Evolutionary conservation across 2,113 vertebrate species (phyloP).

Genomic region (Microtus montanus): DNA sequence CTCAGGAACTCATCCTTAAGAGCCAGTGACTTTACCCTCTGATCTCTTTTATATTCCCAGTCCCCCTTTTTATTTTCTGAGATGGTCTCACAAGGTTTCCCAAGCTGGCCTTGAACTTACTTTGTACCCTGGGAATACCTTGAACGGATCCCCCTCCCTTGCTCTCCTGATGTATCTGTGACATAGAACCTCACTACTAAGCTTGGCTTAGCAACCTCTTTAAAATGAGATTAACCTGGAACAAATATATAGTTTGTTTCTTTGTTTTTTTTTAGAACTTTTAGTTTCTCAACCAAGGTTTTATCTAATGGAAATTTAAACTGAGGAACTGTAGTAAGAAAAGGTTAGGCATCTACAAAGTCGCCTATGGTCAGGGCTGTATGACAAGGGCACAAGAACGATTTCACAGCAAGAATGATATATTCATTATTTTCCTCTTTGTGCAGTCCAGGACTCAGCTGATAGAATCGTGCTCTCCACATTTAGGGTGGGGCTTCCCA

Average conservation of each 20-base stretch:
- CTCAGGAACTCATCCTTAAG: background rate
- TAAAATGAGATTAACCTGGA: constrained; percentile 32
- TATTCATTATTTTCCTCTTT: background rate
- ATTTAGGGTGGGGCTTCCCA: background rate
- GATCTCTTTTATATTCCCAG: background rate
- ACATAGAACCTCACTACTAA: background rate
- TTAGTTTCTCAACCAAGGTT: background rate
- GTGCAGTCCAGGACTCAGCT: background rate
- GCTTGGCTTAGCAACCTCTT: background rate
- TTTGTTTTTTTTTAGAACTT: background rate
- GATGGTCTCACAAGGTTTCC: background rate
- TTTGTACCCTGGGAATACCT: background rate
- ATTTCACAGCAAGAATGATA: background rate
- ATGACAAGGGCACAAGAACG: background rate
- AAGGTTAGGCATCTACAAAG: background rate
- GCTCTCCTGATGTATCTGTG: background rate
- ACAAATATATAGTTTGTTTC: background rate
- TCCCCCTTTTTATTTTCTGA: background rate
- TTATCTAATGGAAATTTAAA: background rate
- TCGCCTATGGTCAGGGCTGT: background rate
- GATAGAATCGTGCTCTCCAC: background rate
- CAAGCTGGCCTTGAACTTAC: background rate
- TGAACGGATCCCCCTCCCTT: too few relatives aligned
- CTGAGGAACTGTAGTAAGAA: background rate
- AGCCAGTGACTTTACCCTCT: background rate